phyloP scores from a whole-genome alignment of 1,140 invertebrate genomes.

The Drosophila paulistorum region DNA sequence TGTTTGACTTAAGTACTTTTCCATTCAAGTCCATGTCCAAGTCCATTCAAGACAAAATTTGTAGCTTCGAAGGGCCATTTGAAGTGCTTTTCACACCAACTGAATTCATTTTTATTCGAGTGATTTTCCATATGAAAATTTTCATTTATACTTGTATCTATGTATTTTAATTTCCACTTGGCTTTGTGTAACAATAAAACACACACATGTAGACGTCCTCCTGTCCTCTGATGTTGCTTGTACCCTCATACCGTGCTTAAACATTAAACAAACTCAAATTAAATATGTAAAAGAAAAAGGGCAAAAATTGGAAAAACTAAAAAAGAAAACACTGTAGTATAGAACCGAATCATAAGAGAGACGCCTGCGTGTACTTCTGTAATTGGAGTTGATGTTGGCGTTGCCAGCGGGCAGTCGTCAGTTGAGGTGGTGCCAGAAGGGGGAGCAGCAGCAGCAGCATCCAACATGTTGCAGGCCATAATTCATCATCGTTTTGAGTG shows the following conservation, averaged over 20 bases:
- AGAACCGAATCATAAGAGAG: constrained; percentile 76
- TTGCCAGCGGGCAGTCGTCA: constrained; percentile 70
- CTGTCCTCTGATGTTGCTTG: neutral
- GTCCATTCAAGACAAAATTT: no score
- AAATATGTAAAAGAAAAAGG: constrained; percentile 54
- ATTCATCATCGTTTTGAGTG: constrained; percentile 77
- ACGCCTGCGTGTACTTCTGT: constrained; percentile 79
- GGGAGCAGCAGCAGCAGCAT: constrained; percentile 52
- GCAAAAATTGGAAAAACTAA: constrained; percentile 47
- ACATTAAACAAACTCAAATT: constrained; percentile 42
- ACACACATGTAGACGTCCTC: constrained; percentile 13
- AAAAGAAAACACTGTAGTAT: constrained; percentile 46
- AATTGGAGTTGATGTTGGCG: constrained; percentile 78
- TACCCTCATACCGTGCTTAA: constrained; percentile 45
- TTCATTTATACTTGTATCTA: neutral
- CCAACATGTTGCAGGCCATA: constrained; percentile 80
- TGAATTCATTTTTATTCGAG: neutral
- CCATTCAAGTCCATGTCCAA: no score
- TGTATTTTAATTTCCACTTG: constrained; percentile 23
- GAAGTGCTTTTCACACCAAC: neutral
- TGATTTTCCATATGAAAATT: neutral
- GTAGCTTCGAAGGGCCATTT: no score
- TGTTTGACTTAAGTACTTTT: no score
- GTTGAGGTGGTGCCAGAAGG: constrained; percentile 27
- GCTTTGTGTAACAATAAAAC: neutral